These are phyloP conservation scores for Napeogenes sylphis DNA, from an alignment of 2,888 invertebrate species.

Conservation along the genomic window DNA sequence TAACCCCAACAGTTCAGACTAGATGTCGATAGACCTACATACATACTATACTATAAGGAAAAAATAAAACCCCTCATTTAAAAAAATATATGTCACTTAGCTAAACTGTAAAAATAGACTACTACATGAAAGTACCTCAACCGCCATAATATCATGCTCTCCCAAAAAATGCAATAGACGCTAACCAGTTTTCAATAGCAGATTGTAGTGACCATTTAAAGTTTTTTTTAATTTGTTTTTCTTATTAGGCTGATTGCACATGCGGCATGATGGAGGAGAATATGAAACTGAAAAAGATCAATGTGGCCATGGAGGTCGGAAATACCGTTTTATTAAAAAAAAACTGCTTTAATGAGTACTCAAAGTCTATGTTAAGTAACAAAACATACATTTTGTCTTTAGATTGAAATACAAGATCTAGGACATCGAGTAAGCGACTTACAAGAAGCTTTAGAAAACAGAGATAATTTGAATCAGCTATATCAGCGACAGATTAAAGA, in stretches of 20 bases:
- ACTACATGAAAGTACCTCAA: too few relatives aligned
- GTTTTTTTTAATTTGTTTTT: slow-evolving; percentile 17
- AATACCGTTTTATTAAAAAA: too few relatives aligned
- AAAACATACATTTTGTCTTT: not conserved
- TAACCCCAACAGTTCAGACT: too few relatives aligned
- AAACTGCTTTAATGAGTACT: too few relatives aligned
- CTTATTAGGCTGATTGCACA: slow-evolving; percentile 48
- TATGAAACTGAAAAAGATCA: slow-evolving; percentile 42
- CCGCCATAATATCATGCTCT: too few relatives aligned
- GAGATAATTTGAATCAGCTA: slow-evolving; percentile 32
- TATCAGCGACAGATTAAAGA: slow-evolving; percentile 36
- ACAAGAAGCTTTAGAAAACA: slow-evolving; percentile 39
- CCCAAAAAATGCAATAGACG: too few relatives aligned
- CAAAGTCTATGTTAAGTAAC: not conserved
- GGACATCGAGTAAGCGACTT: slow-evolving; percentile 39
- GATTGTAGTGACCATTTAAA: not conserved
- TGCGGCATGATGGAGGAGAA: slow-evolving; percentile 56
- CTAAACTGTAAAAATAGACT: too few relatives aligned
- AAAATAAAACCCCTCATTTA: too few relatives aligned
- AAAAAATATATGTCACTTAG: too few relatives aligned
- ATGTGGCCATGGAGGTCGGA: slow-evolving; percentile 44
- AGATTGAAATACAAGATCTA: slow-evolving; percentile 38
- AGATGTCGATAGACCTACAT: too few relatives aligned
- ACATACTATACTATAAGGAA: too few relatives aligned
- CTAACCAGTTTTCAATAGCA: too few relatives aligned